Base-by-base conservation (phyloP, 2,797 vertebrate species). In the Menidia menidia region DNA sequence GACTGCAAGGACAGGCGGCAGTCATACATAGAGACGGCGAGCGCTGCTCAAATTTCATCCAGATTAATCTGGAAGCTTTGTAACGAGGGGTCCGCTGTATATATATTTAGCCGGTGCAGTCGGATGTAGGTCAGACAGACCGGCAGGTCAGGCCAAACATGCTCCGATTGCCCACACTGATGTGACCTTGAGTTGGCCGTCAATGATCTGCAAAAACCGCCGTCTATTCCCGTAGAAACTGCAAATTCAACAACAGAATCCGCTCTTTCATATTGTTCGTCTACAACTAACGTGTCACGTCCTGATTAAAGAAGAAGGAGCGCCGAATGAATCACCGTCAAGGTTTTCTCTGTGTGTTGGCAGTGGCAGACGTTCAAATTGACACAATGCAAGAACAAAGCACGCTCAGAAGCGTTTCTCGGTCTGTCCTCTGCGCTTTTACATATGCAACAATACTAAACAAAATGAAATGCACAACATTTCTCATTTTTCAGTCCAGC, bases 121-220 rank as follows among this genome's bases (percentile, higher is more conserved):
- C 81, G 82, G 87, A 91, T 91, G 85, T 90, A 80, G 89, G 90
- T 90, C 91, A 92, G 87, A 84, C 89, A 82, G 76, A 33, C 61
- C 77, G 81, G 75, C 82, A 78, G 74, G 77, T 74, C 73, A 63
- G 80, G 80, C 80, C 82, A 84, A 88, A 87, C 88, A 80, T 66
- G 80, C 57, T 73, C 85, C 80, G 80, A 87, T 83, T 83, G 81
- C 77, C 88, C 84, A 87, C 85, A 72, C 79, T 43, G 64, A 68
- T 73, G 72, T 90, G 89, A 92, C 92, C 91, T 91, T 88, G 80
- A 88, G 85, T 84, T 68, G 85, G 80, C 68, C 6, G 64, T 64
- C 75, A 61, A 62, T 76, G 76, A 84, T 82, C 81, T 62, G 53
- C 83, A 77, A 78, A 86, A 77, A 88, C 84, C 82, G 64, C 72